These are phyloP conservation scores for Pseudotriccus pelzelni DNA, from an alignment of 2,797 vertebrate species.

Conservation along the genomic window DNA sequence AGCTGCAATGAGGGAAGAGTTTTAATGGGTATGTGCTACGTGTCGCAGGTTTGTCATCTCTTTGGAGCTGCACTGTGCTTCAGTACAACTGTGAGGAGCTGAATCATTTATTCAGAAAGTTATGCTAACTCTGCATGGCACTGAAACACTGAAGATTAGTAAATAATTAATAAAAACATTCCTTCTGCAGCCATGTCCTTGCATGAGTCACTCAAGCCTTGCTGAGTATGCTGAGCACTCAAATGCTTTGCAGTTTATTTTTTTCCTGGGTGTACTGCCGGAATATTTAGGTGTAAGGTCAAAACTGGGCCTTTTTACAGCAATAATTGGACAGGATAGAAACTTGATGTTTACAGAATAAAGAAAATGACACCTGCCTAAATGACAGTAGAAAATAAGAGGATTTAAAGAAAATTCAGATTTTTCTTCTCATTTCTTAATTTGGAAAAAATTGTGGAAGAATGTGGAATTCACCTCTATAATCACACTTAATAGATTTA, in stretches of 20 bases:
- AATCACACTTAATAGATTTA: neutral
- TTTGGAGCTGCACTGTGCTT: neutral
- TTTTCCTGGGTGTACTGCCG: neutral
- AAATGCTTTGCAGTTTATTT: neutral
- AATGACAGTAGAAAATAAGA: neutral
- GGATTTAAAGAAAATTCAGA: neutral
- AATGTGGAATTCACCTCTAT: neutral
- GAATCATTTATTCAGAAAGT: slow-evolving; percentile 55
- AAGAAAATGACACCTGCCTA: neutral
- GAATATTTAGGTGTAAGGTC: slow-evolving; percentile 10
- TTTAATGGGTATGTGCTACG: neutral
- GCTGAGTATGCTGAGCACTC: neutral
- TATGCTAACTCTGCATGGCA: neutral
- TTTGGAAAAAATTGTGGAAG: neutral
- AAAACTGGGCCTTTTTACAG: neutral
- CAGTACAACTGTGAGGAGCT: neutral
- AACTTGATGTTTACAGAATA: neutral
- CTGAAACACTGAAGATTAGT: neutral
- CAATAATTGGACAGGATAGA: neutral
- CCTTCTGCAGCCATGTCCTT: neutral
- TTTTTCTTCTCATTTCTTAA: neutral
- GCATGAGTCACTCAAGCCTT: neutral
- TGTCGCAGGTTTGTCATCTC: neutral
- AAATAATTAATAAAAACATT: slow-evolving; percentile 44
- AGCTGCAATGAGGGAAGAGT: neutral